Conservation (phyloP, 2,797 vertebrate genomes). For the Nyctibius grandis region DNA sequence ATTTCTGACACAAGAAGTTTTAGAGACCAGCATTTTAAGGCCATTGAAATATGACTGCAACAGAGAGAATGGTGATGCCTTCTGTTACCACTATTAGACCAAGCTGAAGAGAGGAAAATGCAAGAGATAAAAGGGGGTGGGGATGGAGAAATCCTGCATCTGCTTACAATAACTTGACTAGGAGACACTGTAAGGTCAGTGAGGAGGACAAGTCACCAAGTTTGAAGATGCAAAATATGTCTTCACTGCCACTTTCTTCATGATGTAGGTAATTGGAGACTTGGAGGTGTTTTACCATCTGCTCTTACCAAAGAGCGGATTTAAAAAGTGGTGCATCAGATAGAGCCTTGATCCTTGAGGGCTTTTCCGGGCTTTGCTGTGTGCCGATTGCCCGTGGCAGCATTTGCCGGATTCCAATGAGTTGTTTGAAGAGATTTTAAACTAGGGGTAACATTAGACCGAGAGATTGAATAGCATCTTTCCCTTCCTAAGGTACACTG, state of each 20-base stretch:
- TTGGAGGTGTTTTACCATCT: neutral
- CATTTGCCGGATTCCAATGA: neutral
- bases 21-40: neutral
- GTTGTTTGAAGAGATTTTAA: conserved; percentile 30
- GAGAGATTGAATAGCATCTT: neutral
- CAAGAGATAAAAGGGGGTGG: accelerated
- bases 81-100: neutral
- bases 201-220: neutral
- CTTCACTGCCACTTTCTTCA: neutral
- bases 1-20: neutral
- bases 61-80: neutral
- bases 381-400: neutral
- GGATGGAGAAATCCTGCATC: neutral
- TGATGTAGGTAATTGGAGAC: neutral
- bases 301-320: neutral
- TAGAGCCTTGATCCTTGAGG: neutral
- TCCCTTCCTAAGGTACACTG: neutral
- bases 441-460: neutral
- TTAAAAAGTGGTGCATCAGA: neutral
- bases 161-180: neutral
- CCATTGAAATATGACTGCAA: neutral
- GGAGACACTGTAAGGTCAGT: neutral
- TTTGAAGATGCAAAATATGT: neutral
- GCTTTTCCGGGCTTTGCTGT: neutral
- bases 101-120: neutral